Base-by-base conservation (phyloP, 1,140 invertebrate genomes). In the Hylaeus anthracinus region DNA sequence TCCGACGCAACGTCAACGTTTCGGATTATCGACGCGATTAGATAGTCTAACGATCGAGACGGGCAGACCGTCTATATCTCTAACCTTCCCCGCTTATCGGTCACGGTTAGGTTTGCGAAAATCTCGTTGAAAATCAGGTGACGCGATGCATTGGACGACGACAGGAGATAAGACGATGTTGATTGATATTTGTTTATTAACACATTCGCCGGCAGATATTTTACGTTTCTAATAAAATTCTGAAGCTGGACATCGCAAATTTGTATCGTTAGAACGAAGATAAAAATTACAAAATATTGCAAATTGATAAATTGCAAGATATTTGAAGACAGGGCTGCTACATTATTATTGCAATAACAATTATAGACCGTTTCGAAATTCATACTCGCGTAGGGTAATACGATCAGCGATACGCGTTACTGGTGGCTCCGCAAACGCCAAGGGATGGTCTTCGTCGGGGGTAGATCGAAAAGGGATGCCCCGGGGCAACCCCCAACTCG, bases 341-440 rank as follows among this genome's bases (percentile, higher is more conserved):
- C 45, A 6, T 48, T 48, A 84, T 60, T 58, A 48, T 26, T n/a
- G 76, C 72, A 73, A 88, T 78, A 77, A 85, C 79, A 80, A 85
- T 85, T 83, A 85, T 63, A 63, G 56, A 75, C 72, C 86, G 76
- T 87, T 90, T 88, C 88, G 67, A 72, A 88, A 86, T 86, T 90
- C 89, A 90, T 88, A 86, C 72, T 72, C 75, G 67, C 66, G 72
- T 63, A 69, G 3, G 81, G 85, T 92, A 92, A 92, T 91, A 87
- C 88, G 88, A 89, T 91, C 88, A 88, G 81, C 87, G 87, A 92
- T 88, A 88, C 88, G 85, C 90, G 92, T 92, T 91, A 92, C 91
- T 89, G 90, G 89, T 88, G 85, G 89, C 87, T 91, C 65, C 61
- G 84, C 86, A 91, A 92, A 92, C 89, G 91, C 79, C 81, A 85